These are phyloP conservation scores for Tympanoctomys barrerae DNA, from an alignment of 2,797 vertebrate genomes.

Conservation along the genomic window DNA sequence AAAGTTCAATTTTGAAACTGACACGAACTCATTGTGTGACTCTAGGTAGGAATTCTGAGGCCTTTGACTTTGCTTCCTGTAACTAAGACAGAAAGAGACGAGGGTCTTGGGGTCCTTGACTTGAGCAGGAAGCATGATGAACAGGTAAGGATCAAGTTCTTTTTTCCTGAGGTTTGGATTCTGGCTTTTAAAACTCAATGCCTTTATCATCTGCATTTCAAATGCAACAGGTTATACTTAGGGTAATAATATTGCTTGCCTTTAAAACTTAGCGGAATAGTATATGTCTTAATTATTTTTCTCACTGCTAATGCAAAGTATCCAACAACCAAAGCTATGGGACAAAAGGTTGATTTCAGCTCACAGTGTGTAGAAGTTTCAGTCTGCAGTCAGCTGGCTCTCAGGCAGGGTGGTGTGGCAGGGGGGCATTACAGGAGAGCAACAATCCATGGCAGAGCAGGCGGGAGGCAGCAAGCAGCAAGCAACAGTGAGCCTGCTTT, in stretches of 20 bases:
- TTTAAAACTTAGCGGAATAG: neutral
- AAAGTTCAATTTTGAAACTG: neutral
- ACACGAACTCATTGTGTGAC: accelerated
- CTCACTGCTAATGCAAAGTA: neutral
- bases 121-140: neutral
- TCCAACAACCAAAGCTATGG: neutral
- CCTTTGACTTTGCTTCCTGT: neutral
- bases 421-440: neutral
- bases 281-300: neutral
- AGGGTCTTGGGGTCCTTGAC: neutral
- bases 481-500: neutral
- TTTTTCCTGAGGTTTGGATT: neutral
- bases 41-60: accelerated
- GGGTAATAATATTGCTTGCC: neutral
- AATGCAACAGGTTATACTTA: neutral
- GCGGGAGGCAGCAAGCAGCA: neutral
- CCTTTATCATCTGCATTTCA: neutral
- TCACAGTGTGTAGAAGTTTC: neutral
- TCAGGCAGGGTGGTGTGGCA: neutral
- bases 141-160: neutral
- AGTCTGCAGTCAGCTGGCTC: neutral
- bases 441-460: neutral
- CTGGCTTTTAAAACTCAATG: neutral
- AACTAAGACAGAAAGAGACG: neutral
- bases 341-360: neutral